Evolutionary conservation across 2,113 vertebrate genomes (phyloP).

Genomic region (Drymodes brunneopygia): DNA sequence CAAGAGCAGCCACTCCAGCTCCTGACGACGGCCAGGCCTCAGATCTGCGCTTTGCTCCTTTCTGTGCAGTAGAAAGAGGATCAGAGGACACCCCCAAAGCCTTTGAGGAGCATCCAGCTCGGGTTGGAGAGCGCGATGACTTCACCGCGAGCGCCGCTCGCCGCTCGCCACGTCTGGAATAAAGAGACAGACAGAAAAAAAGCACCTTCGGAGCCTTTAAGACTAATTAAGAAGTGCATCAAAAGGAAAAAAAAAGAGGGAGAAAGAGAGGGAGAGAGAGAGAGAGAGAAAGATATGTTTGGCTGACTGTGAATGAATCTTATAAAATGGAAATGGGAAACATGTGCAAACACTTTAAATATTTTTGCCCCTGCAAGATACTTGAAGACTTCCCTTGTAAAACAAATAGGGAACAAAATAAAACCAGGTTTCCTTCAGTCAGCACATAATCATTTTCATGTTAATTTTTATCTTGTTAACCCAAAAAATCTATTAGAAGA

Average conservation of each 20-base stretch:
- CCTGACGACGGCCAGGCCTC: background rate
- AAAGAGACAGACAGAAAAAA: constrained; percentile 26
- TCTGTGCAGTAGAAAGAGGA: background rate
- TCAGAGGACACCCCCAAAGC: constrained; percentile 47
- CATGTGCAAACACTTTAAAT: constrained; percentile 23
- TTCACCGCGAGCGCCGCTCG: constrained; percentile 7
- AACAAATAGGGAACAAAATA: constrained; percentile 54
- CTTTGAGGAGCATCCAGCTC: constrained; percentile 62
- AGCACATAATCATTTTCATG: constrained; percentile 45
- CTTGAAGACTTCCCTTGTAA: constrained; percentile 53
- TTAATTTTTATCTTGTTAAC: constrained; percentile 54
- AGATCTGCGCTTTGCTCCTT: constrained; percentile 51
- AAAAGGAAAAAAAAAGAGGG: background rate
- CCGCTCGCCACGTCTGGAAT: background rate
- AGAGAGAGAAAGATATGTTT: constrained; percentile 34
- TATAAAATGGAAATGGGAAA: constrained; percentile 67
- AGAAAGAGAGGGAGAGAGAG: background rate
- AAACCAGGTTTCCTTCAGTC: constrained; percentile 41
- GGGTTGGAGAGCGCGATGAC: background rate
- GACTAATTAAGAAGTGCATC: constrained; percentile 45
- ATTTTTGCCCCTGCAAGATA: constrained; percentile 33
- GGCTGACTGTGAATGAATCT: constrained; percentile 57
- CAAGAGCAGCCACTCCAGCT: background rate
- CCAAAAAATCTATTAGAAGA: constrained; percentile 61
- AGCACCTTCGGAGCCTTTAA: constrained; percentile 42